A percentile compares a stretch with the other conserved stretches of the same genome.
Evolutionary conservation across 2,113 vertebrate species (phyloP).

Genomic region (Zosterops pallidus): DNA sequence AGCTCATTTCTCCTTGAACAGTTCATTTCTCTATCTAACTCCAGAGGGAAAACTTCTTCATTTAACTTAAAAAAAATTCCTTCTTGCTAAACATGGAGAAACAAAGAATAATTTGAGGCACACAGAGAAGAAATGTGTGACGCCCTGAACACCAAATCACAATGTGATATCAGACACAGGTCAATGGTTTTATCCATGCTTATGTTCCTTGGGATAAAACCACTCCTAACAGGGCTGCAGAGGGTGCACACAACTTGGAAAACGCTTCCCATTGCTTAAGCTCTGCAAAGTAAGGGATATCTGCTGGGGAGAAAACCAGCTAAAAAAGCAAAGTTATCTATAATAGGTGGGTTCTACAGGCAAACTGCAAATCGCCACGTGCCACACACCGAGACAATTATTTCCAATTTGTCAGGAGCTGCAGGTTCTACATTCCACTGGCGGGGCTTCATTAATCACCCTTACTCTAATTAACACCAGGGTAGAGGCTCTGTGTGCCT

Average conservation of each 20-base stretch:
- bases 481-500: not conserved
- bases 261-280: not conserved
- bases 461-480: fast-evolving
- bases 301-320: not conserved
- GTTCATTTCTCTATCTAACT: not conserved
- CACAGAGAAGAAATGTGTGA: not conserved
- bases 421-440: not conserved
- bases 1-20: not conserved
- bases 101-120: not conserved
- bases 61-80: not conserved
- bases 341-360: not conserved
- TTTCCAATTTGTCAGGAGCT: not conserved
- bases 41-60: not conserved
- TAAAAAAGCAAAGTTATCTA: not conserved
- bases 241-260: not conserved
- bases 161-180: not conserved
- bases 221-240: not conserved
- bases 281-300: not conserved
- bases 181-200: not conserved
- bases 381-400: not conserved
- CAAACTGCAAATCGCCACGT: not conserved
- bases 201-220: not conserved
- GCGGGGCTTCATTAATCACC: not conserved
- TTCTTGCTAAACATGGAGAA: not conserved
- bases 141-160: not conserved